Evolutionary conservation across 2,113 vertebrate genomes (phyloP), one percentile per base, ranked within the genome.

Genomic region (Zootoca vivipara): DNA sequence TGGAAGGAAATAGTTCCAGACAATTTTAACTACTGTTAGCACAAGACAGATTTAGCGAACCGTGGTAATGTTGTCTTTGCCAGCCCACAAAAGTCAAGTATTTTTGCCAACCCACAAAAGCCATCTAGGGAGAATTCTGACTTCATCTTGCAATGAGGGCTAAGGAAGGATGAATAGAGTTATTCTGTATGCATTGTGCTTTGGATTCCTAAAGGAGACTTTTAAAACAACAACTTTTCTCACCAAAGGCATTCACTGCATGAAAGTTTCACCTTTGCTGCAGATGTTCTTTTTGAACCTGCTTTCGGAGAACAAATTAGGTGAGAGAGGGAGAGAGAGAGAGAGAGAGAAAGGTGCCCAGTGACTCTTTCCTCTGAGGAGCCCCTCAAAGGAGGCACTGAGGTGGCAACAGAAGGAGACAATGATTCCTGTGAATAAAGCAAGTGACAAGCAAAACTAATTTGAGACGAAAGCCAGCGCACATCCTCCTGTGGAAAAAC

Each of bases 401-500:
- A 75, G 28, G 83, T 3, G 28, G 87, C 80, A 93, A 89, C 52
- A 28, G 79, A 85, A 30, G 82, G 74, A 89, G 83, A 70, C 85
- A 91, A 74, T 58, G 70, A 84, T 90, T 42, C 77, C 85, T 89
- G 70, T 70, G 94, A 93, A 94, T 87, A 94, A 93, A 93, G 88
- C 64, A 94, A 94, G 56, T 92, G 93, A 96, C 94, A 96, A 92
- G 91, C 75, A 96, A 96, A 96, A 94, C 88, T 92, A 93, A 96
- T 94, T 33, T 87, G 89, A 91, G 70, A 72, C 2, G 24, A 93
- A 95, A 94, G 78, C 18, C 93, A 88, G 42, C 87, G 87, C 95
- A 87, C 84, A 92, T 81, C n/a, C 30, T 85, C 35, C 69, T 80
- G n/a, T 70, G 52, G 56, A 92, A 75, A 93, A 93, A 93, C 74